Base-by-base conservation (phyloP, 2,113 vertebrate species). In the Mola mola region DNA sequence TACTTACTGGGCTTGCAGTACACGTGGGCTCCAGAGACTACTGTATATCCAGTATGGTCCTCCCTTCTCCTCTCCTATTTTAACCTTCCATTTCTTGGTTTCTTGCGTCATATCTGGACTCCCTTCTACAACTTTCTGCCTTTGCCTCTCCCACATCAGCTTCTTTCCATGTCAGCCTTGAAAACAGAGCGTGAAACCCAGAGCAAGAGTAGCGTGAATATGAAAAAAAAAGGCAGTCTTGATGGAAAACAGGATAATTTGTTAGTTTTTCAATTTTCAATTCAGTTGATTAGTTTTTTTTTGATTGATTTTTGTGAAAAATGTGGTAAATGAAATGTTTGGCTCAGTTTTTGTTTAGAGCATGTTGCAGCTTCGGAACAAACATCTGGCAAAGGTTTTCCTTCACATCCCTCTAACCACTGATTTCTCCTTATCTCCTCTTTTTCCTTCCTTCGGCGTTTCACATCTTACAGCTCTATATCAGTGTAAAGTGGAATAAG, bases 321-420 rank as follows among this genome's bases (percentile, higher is more conserved):
- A 29, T 20, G 16, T 41, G 33, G 33, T 24, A 48, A 73, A 62
- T 64, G 47, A 38, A 66, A 55, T 40, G 34, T 43, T 34, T 36
- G 66, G 28, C 51, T 72, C 36, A 28, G 31, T 31, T 62, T 37
- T 66, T 53, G 70, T 83, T 79, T 63, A 44, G 64, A 61, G 66
- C 62, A 22, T 70, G 63, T 75, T 73, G 48, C 63, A 60, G 41
- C 11, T 24, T 56, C 21, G 46, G 55, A 72, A 36, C 67, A 86
- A 81, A 82, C 83, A 86, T 87, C 86, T 86, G 85, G 84, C 64
- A 48, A 75, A 69, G 81, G 83, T 69, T 71, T 85, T 78, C 51
- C 21, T 63, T 38, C 46, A 21, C 57, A 29, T 47, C 40, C 28
- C 50, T 28, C 24, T 36, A 50, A 42, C 40, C 9, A 22, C n/a